These are phyloP conservation scores for Allacma fusca DNA, from an alignment of 2,888 invertebrate species.

Conservation along the genomic window DNA sequence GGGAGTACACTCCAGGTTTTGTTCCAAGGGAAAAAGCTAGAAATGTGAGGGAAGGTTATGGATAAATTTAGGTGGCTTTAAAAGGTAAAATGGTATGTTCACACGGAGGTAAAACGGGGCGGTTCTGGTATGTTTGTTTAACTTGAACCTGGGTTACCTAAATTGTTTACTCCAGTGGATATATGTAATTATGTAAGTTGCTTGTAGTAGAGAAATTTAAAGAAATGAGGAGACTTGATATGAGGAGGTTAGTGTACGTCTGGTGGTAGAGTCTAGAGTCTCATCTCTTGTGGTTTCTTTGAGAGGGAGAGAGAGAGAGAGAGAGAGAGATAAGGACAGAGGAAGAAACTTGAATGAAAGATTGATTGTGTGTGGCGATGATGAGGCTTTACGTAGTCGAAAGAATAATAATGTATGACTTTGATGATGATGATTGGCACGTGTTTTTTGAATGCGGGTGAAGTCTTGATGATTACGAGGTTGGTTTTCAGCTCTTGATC, in stretches of 20 bases:
- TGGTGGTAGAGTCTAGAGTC: no score
- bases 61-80: neutral
- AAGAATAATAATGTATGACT: constrained; percentile 44
- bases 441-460: constrained; percentile 43
- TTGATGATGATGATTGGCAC: constrained; percentile 57
- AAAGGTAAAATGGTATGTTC: constrained; percentile 8
- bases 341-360: constrained; percentile 45
- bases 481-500: neutral
- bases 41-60: constrained; percentile 3
- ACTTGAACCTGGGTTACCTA: neutral
- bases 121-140: neutral
- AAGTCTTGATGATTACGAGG: constrained; percentile 33
- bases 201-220: neutral
- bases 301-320: neutral
- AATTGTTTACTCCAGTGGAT: neutral
- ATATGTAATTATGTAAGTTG: neutral
- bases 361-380: constrained; percentile 46
- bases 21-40: no score
- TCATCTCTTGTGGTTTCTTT: no score
- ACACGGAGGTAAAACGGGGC: neutral
- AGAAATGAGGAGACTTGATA: no score
- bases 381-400: constrained; percentile 37
- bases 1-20: no score
- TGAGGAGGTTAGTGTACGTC: no score
- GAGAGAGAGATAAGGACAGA: neutral